Evolutionary conservation across 2,113 vertebrate genomes (phyloP).

Genomic region (Coracopsis vasa): DNA sequence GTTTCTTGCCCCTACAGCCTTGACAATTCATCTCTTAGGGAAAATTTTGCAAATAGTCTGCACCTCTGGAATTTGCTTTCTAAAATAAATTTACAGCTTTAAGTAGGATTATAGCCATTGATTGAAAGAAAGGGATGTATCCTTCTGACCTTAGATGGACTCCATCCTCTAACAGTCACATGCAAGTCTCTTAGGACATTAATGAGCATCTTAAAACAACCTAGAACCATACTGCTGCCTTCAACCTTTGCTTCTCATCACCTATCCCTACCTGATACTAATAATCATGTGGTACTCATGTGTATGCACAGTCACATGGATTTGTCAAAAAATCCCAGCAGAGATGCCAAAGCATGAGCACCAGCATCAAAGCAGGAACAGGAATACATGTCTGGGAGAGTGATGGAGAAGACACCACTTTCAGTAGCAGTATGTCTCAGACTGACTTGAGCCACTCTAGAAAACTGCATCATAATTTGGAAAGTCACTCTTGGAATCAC

Average conservation of each 20-base stretch:
- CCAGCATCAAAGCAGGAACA: background rate
- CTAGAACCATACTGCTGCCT: background rate
- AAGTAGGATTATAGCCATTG: background rate
- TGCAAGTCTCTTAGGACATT: background rate
- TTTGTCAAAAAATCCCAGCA: background rate
- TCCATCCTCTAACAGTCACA: background rate
- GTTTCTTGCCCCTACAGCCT: background rate
- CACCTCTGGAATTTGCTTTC: background rate
- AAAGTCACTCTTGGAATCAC: background rate
- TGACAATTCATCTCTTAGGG: background rate
- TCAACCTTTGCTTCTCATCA: background rate
- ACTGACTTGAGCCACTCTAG: background rate
- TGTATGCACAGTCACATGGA: background rate
- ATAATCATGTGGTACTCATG: accelerated
- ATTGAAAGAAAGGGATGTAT: background rate
- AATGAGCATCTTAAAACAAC: background rate
- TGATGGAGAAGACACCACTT: background rate
- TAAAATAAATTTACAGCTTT: background rate
- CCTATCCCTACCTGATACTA: background rate
- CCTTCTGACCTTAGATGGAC: background rate
- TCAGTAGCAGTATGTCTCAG: background rate
- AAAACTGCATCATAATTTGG: background rate
- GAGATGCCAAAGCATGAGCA: background rate
- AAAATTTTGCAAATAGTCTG: background rate
- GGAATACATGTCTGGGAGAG: background rate